phyloP scores from a whole-genome alignment of 2,113 vertebrate genomes.

The Manacus vitellinus region DNA sequence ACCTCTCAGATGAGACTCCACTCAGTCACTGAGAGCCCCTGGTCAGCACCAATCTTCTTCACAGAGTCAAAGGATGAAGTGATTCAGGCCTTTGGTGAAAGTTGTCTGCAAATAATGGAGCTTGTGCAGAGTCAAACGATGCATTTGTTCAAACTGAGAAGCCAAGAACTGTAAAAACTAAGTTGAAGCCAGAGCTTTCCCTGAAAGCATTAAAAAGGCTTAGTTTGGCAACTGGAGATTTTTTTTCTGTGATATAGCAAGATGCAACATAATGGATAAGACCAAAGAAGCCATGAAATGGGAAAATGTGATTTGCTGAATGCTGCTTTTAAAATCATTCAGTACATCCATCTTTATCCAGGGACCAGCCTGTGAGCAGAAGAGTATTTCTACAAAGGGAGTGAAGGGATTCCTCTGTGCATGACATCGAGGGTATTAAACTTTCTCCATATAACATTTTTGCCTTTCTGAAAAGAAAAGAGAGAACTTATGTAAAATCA shows the following conservation, averaged over 20 bases:
- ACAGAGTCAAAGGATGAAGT: not conserved
- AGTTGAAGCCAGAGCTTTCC: not conserved
- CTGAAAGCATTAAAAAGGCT: not conserved
- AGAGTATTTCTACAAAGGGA: not conserved
- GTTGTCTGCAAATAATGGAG: fast-evolving
- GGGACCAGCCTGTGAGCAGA: not conserved
- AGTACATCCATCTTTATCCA: not conserved
- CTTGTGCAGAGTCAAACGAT: not conserved
- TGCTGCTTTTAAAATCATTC: not conserved
- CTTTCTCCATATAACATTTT: not conserved
- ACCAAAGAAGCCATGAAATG: not conserved
- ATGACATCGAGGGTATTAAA: not conserved
- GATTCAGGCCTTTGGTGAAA: not conserved
- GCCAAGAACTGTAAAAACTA: not conserved
- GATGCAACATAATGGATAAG: not conserved
- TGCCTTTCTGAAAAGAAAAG: not conserved
- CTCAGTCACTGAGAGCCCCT: fast-evolving
- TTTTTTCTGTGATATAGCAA: not conserved
- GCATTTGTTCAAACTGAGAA: not conserved
- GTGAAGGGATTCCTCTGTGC: not conserved
- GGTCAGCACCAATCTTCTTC: not conserved
- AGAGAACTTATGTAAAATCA: not conserved
- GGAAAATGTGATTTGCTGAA: not conserved
- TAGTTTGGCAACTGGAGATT: not conserved
- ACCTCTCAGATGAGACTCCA: not conserved